phyloP scores from a whole-genome alignment of 2,888 invertebrate species.

The Serrognathus titanus region DNA sequence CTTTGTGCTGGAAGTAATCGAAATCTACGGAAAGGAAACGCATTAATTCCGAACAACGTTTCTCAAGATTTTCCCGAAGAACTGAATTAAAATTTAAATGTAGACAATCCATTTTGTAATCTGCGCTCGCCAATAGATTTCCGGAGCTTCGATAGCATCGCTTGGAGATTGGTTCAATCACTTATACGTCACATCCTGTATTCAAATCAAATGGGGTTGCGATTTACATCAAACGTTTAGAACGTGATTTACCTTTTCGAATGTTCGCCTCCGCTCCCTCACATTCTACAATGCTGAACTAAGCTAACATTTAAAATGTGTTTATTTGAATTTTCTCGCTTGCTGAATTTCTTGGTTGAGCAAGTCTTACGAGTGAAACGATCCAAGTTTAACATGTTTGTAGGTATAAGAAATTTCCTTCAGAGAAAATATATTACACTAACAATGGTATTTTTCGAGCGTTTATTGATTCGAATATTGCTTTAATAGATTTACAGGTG shows the following conservation, averaged over 20 bases:
- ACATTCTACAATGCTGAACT: constrained; percentile 32
- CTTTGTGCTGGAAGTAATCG: constrained; percentile 3
- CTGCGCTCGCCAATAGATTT: constrained; percentile 49
- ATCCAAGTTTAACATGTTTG: too few relatives aligned
- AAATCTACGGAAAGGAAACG: constrained; percentile 3
- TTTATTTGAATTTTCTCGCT: constrained; percentile 45
- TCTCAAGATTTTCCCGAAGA: not conserved
- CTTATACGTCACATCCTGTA: constrained; percentile 49
- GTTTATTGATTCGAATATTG: too few relatives aligned
- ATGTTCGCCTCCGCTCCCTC: not conserved
- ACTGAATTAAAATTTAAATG: constrained; percentile 49
- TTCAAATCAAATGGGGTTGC: constrained; percentile 49
- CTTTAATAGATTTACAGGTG: too few relatives aligned
- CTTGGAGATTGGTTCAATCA: constrained; percentile 41
- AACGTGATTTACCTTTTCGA: constrained; percentile 32
- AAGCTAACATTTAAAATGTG: constrained; percentile 46
- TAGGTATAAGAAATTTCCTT: too few relatives aligned
- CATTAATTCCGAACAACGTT: constrained; percentile 1
- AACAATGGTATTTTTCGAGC: too few relatives aligned
- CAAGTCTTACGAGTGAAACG: constrained; percentile 23
- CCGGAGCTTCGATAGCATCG: constrained; percentile 38
- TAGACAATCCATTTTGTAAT: constrained; percentile 48
- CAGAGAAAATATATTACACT: too few relatives aligned
- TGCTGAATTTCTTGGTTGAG: constrained; percentile 17
- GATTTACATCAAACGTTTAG: constrained; percentile 40